phyloP scores from a whole-genome alignment of 2,113 vertebrate species.

The Limnothrissa miodon region DNA sequence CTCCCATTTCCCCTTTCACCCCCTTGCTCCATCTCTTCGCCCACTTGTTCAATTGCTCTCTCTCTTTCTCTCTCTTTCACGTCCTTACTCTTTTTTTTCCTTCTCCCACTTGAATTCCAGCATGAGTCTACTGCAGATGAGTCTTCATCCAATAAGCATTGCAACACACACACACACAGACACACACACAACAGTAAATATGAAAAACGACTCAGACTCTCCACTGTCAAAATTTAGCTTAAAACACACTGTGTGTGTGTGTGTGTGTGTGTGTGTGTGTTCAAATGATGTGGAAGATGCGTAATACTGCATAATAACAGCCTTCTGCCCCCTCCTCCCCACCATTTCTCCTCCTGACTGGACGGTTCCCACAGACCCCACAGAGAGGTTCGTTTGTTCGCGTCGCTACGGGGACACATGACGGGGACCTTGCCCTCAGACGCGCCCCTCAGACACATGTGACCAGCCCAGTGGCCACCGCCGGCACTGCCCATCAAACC shows the following conservation, averaged over 20 bases:
- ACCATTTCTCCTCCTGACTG: constrained; percentile 28
- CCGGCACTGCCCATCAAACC: not conserved
- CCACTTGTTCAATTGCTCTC: constrained; percentile 22
- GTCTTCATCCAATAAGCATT: constrained; percentile 41
- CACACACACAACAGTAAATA: constrained; percentile 35
- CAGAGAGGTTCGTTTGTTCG: constrained; percentile 66
- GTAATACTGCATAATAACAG: constrained; percentile 67
- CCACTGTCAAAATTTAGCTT: not conserved
- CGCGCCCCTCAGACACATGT: constrained; percentile 39
- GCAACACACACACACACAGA: constrained; percentile 53
- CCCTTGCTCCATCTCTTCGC: not conserved
- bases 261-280: constrained; percentile 4
- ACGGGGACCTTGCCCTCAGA: constrained; percentile 50
- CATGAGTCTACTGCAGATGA: constrained; percentile 2
- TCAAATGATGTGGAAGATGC: constrained; percentile 32
- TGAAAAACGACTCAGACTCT: not conserved
- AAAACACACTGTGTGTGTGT: not conserved
- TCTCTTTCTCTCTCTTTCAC: not conserved
- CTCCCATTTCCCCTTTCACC: constrained; percentile 35
- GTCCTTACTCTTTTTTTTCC: constrained; percentile 20
- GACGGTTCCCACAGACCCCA: constrained; percentile 73
- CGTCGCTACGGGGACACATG: constrained; percentile 50
- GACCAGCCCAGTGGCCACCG: not conserved
- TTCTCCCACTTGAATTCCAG: constrained; percentile 59
- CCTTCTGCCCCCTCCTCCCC: constrained; percentile 61